Percentiles rank a stretch among this genome's conserved stretches.
Conservation (phyloP, 2,797 vertebrate genomes). For the Lepilemur septentrionalis region DNA sequence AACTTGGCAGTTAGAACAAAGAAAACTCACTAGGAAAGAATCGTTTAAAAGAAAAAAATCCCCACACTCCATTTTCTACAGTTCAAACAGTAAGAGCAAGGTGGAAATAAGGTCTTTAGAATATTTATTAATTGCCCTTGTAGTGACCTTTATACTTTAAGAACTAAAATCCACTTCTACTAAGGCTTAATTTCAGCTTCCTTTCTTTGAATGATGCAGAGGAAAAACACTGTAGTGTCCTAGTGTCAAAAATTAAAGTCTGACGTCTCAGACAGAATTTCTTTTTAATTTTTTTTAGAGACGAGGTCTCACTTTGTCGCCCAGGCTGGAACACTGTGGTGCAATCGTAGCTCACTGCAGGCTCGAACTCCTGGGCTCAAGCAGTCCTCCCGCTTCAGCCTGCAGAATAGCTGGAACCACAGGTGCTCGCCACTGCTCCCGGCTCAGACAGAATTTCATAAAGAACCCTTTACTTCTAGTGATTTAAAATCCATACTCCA, state of each 20-base stretch:
- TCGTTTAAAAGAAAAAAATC: not conserved
- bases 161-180: not conserved
- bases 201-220: not conserved
- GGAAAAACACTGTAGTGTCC: not conserved
- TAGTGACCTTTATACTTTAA: not conserved
- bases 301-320: no score
- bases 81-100: not conserved
- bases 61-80: not conserved
- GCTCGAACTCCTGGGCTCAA: no score
- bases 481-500: not conserved
- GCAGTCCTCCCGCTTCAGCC: no score
- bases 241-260: not conserved
- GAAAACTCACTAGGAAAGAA: constrained; percentile 19
- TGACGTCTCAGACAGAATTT: not conserved
- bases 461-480: not conserved
- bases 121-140: not conserved
- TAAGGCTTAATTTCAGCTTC: not conserved
- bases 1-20: constrained; percentile 64
- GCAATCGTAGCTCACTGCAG: no score
- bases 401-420: no score
- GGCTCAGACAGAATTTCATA: not conserved
- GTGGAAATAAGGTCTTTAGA: not conserved
- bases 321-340: no score
- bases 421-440: no score
- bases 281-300: no score